Base-by-base conservation (phyloP, 2,888 invertebrate genomes). In the Ophion slaviceki region DNA sequence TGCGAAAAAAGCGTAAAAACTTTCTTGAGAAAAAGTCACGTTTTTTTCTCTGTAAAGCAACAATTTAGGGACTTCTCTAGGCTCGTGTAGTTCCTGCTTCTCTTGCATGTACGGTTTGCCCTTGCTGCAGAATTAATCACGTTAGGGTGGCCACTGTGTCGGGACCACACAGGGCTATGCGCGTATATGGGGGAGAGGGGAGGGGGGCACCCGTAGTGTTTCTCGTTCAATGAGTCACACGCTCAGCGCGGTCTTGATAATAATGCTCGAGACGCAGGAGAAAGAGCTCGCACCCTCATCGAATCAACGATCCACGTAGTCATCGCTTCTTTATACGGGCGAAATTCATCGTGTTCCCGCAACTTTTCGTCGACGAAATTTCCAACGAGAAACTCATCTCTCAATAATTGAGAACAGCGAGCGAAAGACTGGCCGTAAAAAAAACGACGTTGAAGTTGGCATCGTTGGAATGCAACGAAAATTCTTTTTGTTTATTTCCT, bases 201-300 rank as follows among this genome's bases (percentile, higher is more conserved):
- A 64, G 62, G 79, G 75, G 80, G 78, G 70, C 80, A 80, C 70
- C 80, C 78, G 71, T 81, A 76, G 68, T 76, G 62, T 84, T 74
- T 79, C 86, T 84, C 80, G 4, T 78, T 81, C 78, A 81, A 86
- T 86, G 86, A 86, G 70, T 86, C 86, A 86, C 79, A 62, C 75
- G 28, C 67, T 36, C 14, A 20, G n/a, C 20, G 7, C 11, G n/a
- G 20, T 24, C 36, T 32, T 10, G 14, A 53, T 17, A 53, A 53
- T 40, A 40, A 53, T 36, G 57, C n/a, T 45, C 68, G 66, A 70
- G 67, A 75, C 80, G 28, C 45, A 36, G 2, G 53, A 53, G 53
- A 47, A 47, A 53, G 53, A 53, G 17, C 53, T 53, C 53, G 62
- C 57, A 67, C 79, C 64, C 79, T 79, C 57, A 10, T 71, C 45